These are phyloP conservation scores for Osmerus mordax DNA, from an alignment of 2,113 vertebrate species.

Conservation along the genomic window DNA sequence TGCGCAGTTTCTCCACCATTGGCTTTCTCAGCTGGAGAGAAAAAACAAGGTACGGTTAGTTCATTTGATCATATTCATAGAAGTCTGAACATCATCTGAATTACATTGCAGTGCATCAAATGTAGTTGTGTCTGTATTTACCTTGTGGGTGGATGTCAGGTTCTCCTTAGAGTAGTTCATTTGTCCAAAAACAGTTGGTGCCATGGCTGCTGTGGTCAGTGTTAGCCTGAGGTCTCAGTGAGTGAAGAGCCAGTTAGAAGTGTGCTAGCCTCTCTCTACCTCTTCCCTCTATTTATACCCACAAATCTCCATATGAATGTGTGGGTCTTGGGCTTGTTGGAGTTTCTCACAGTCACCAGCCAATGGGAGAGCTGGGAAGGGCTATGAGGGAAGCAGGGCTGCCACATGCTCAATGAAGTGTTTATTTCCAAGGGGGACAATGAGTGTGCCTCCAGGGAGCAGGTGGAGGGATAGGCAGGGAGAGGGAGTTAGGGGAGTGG, in stretches of 20 bases:
- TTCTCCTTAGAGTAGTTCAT: conserved; percentile 55
- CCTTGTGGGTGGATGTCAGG: conserved; percentile 67
- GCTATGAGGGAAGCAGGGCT: conserved; percentile 64
- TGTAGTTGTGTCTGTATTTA: conserved; percentile 43
- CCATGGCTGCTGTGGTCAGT: conserved; percentile 59
- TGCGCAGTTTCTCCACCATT: conserved; percentile 72
- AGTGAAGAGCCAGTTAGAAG: conserved; percentile 53
- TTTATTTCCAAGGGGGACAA: conserved; percentile 67
- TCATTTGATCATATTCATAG: background rate
- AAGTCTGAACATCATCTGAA: background rate
- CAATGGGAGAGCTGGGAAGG: conserved; percentile 69
- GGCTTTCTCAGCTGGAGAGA: conserved; percentile 69
- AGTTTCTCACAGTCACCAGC: conserved; percentile 71
- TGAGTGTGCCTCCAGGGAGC: conserved; percentile 70
- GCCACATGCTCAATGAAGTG: conserved; percentile 76
- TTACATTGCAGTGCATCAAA: background rate
- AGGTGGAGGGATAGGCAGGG: conserved; percentile 70
- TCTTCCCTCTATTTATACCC: conserved; percentile 65
- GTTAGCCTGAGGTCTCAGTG: conserved; percentile 33
- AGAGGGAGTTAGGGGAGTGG: conserved; percentile 13
- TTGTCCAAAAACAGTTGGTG: conserved; percentile 63
- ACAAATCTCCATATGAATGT: conserved; percentile 71
- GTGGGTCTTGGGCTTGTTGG: conserved; percentile 67
- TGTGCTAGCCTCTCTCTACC: conserved; percentile 57
- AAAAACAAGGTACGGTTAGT: conserved; percentile 19